phyloP scores from a whole-genome alignment of 2,888 invertebrate species.

The Sesia apiformis region DNA sequence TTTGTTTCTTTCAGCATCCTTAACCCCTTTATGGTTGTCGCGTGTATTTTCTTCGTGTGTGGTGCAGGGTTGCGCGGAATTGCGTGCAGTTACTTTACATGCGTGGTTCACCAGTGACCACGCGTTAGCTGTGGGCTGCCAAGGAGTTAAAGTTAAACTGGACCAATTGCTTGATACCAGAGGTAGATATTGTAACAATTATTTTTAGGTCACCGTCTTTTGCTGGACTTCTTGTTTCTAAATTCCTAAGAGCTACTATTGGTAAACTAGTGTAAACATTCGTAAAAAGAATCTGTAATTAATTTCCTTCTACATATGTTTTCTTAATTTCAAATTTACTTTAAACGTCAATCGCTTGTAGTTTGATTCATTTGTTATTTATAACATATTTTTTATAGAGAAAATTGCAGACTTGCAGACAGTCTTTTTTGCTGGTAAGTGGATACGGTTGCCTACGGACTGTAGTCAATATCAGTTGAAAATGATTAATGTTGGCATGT shows the following conservation, averaged over 20 bases:
- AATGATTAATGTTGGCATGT: too few species aligned
- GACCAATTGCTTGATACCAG: conserved; percentile 59
- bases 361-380: not conserved
- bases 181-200: conserved; percentile 23
- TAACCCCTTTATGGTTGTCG: conserved; percentile 10
- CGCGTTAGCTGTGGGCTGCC: conserved; percentile 44
- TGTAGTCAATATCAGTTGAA: not conserved
- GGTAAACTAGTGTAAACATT: too few species aligned
- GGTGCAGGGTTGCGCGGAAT: conserved; percentile 80
- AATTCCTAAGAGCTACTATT: not conserved
- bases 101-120: conserved; percentile 13
- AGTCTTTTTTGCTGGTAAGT: not conserved
- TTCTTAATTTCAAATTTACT: too few species aligned
- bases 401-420: not conserved
- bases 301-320: too few species aligned
- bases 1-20: not conserved
- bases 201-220: not conserved
- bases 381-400: not conserved
- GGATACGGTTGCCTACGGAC: not conserved
- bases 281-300: too few species aligned
- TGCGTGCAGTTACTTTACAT: conserved; percentile 75
- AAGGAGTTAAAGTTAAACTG: conserved; percentile 60
- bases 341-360: too few species aligned
- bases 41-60: conserved; percentile 67
- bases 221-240: not conserved